Conservation (phyloP, 2,113 vertebrate species). For the Ciconia stormi region DNA sequence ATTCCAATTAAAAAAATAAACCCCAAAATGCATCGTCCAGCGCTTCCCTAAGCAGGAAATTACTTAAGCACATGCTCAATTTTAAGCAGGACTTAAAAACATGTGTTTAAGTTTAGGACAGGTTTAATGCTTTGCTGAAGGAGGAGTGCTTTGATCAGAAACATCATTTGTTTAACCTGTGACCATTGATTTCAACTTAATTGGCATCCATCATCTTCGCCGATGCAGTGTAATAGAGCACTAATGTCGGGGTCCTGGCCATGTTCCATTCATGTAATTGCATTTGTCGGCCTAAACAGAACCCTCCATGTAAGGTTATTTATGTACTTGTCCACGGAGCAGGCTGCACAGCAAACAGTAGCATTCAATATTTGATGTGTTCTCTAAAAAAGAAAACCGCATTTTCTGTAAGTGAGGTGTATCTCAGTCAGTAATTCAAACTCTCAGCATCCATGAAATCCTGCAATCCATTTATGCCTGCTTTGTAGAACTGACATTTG, state of each 20-base stretch:
- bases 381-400: neutral
- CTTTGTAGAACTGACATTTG: conserved; percentile 19
- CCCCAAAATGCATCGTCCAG: neutral
- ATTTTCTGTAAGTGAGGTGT: conserved; percentile 42
- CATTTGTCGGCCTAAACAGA: neutral
- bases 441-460: conserved; percentile 40
- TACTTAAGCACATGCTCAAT: neutral
- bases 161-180: conserved; percentile 26
- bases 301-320: neutral
- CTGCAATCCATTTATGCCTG: conserved; percentile 52
- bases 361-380: conserved; percentile 11
- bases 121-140: neutral
- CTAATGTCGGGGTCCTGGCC: neutral
- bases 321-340: neutral
- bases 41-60: neutral
- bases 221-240: neutral
- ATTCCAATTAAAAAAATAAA: neutral
- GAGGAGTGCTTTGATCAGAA: neutral
- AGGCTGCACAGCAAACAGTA: neutral
- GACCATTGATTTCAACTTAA: conserved; percentile 10
- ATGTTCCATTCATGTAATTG: neutral
- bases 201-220: neutral
- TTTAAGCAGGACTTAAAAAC: neutral
- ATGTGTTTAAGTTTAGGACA: neutral
- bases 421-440: conserved; percentile 48